Conservation (phyloP, 2,888 invertebrate species). For the Eupithecia insigniata region DNA sequence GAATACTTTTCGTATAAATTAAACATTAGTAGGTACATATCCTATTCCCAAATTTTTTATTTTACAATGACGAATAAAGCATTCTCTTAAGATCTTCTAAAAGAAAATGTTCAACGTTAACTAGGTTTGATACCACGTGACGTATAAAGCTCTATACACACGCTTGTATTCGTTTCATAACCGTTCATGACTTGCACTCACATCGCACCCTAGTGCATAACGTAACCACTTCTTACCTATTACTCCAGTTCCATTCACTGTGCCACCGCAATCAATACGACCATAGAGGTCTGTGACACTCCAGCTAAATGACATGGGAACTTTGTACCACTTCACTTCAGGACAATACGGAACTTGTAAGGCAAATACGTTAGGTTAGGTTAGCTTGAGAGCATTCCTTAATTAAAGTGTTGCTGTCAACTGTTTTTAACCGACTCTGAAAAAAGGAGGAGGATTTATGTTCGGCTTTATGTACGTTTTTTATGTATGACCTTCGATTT, state of each 20-base stretch:
- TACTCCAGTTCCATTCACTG: slow-evolving; percentile 24
- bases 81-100: too few species aligned
- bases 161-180: background rate
- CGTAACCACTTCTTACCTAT: slow-evolving; percentile 4
- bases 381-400: background rate
- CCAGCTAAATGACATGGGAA: slow-evolving; percentile 48
- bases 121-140: too few species aligned
- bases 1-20: too few species aligned
- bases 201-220: background rate
- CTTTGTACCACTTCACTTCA: slow-evolving; percentile 9
- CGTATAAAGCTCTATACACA: background rate
- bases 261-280: slow-evolving; percentile 1
- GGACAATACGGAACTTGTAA: background rate
- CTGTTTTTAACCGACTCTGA: too few species aligned
- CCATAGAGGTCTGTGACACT: slow-evolving; percentile 49
- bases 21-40: too few species aligned
- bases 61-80: too few species aligned
- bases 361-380: background rate
- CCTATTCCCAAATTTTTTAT: too few species aligned
- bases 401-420: background rate
- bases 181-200: background rate
- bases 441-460: too few species aligned
- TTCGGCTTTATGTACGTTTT: too few species aligned
- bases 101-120: too few species aligned
- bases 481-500: too few species aligned